Evolutionary conservation across 2,113 vertebrate genomes (phyloP).

Genomic region (Hyperopisus bebe): DNA sequence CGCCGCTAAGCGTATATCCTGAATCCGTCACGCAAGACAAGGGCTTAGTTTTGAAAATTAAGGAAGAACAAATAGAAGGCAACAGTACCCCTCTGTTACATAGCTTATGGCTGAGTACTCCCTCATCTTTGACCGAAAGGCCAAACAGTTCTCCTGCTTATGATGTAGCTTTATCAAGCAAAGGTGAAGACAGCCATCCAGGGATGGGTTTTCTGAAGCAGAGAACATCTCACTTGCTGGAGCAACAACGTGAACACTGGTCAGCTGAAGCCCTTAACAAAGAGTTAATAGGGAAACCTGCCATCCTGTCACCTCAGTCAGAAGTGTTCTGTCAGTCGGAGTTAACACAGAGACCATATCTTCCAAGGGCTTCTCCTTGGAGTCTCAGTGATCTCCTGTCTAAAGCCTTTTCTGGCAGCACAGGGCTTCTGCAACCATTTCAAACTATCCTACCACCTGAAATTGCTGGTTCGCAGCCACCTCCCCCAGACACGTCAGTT

Average conservation of each 20-base stretch:
- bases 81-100: slow-evolving; percentile 55
- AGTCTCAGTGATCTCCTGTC: slow-evolving; percentile 68
- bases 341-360: slow-evolving; percentile 55
- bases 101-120: slow-evolving; percentile 54
- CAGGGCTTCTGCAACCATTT: slow-evolving; percentile 64
- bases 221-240: slow-evolving; percentile 22
- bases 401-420: slow-evolving; percentile 61
- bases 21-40: slow-evolving; percentile 68
- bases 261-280: slow-evolving; percentile 10
- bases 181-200: slow-evolving; percentile 11
- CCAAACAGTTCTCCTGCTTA: slow-evolving; percentile 46
- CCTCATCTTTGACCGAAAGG: slow-evolving; percentile 44
- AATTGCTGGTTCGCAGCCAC: slow-evolving; percentile 59
- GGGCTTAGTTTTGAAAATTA: slow-evolving; percentile 55
- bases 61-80: slow-evolving; percentile 65
- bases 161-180: slow-evolving; percentile 50
- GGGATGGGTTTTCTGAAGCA: slow-evolving; percentile 20
- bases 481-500: slow-evolving; percentile 76
- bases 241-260: slow-evolving; percentile 20
- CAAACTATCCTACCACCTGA: slow-evolving; percentile 69
- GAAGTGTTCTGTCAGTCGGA: slow-evolving; percentile 62
- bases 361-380: slow-evolving; percentile 70
- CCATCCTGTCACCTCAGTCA: slow-evolving; percentile 45
- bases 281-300: slow-evolving; percentile 26
- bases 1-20: slow-evolving; percentile 85